These are phyloP conservation scores for Philonicus albiceps DNA, from an alignment of 2,888 invertebrate genomes.

Conservation along the genomic window DNA sequence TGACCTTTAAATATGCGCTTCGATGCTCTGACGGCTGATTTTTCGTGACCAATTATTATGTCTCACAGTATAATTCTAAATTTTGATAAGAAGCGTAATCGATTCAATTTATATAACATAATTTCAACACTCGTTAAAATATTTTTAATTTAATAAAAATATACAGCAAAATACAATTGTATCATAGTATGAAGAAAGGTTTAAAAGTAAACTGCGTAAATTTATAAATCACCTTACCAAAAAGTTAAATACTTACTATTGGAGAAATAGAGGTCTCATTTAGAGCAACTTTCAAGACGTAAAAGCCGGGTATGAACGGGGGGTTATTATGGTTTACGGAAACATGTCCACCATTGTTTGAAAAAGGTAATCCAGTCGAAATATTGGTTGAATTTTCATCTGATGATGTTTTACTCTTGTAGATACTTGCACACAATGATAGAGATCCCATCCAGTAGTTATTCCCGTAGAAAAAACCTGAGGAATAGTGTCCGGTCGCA, in stretches of 20 bases:
- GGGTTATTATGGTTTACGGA: slow-evolving; percentile 64
- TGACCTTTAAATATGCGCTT: too few relatives aligned
- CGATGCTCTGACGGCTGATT: too few relatives aligned
- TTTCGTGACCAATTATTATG: too few relatives aligned
- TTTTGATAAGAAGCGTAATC: too few relatives aligned
- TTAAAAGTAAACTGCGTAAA: too few relatives aligned
- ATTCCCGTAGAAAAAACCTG: slow-evolving; percentile 84
- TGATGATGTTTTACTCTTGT: background rate
- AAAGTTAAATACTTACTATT: slow-evolving; percentile 54
- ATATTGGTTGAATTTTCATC: background rate
- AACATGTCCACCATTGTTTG: slow-evolving; percentile 55
- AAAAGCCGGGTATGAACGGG: slow-evolving; percentile 75
- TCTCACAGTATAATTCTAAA: too few relatives aligned
- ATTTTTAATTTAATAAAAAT: too few relatives aligned
- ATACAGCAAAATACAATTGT: too few relatives aligned
- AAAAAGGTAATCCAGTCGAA: slow-evolving; percentile 59
- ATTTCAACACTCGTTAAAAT: too few relatives aligned
- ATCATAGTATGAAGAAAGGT: too few relatives aligned
- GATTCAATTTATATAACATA: too few relatives aligned
- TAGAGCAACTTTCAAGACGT: slow-evolving; percentile 69
- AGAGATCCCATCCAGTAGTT: slow-evolving; percentile 83
- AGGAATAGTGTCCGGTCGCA: slow-evolving; percentile 79
- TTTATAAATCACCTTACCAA: background rate
- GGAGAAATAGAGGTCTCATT: slow-evolving; percentile 60
- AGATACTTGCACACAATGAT: slow-evolving; percentile 70